These are phyloP conservation scores for Threskiornis aethiopicus DNA, from an alignment of 2,797 vertebrate genomes.

Conservation along the genomic window DNA sequence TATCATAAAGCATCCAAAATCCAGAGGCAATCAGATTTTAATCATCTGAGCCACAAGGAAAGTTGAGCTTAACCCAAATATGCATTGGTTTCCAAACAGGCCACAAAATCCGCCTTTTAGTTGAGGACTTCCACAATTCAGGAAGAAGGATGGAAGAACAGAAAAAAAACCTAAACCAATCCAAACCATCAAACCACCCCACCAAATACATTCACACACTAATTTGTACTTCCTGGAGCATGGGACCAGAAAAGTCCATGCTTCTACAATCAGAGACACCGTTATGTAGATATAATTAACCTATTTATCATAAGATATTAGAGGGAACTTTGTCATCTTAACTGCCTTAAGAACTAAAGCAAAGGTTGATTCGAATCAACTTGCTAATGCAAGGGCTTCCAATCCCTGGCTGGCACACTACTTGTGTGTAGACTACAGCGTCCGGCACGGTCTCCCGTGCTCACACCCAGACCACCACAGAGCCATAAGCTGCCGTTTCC, in stretches of 20 bases:
- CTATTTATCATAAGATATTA: background rate
- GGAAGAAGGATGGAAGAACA: background rate
- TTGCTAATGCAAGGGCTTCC: background rate
- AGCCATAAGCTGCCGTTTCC: background rate
- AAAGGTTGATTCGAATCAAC: background rate
- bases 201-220: background rate
- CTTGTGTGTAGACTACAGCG: background rate
- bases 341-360: background rate
- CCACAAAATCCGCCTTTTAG: background rate
- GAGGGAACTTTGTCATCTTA: background rate
- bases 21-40: background rate
- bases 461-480: background rate
- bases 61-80: background rate
- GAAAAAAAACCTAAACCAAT: background rate
- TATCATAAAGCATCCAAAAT: background rate
- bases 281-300: background rate
- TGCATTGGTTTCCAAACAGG: background rate
- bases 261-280: background rate
- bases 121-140: background rate
- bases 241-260: rapidly evolving
- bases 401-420: too few relatives aligned
- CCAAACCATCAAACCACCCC: background rate
- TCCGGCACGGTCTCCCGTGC: background rate
- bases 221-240: background rate
- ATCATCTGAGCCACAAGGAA: background rate